Evolutionary conservation across 2,113 vertebrate species (phyloP), one percentile per base, ranked within the genome.

Genomic region (Strix uralensis): DNA sequence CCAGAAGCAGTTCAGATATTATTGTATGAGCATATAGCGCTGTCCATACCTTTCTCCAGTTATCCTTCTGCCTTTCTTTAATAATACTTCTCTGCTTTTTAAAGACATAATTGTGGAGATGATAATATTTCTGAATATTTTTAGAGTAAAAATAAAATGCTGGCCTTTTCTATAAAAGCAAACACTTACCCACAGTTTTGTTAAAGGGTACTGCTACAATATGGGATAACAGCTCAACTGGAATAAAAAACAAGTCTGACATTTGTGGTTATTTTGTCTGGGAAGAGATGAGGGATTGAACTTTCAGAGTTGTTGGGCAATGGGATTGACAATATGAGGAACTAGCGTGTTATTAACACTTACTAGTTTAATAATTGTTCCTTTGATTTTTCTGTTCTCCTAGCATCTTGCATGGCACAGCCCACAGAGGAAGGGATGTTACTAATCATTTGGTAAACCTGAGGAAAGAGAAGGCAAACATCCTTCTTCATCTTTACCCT

Each of bases 311-410:
- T 89, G 52, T 10, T 91, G 52, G 62, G 38, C 13, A 63, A 0
- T 70, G 59, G 17, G 72, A 38, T 86, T 59, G 61, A 63, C 88
- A 91, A 75, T 74, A 47, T 5, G 40, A 90, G 26, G 17, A 85
- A 18, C 9, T 55, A 59, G 32, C 0, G 0, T 32, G 94, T 86
- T 54, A 27, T 73, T 81, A 85, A 46, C 36, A 10, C 42, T 81
- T 79, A 32, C 0, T 61, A 71, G 52, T 49, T 86, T 79, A 94
- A 54, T 96, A 75, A 80, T 67, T 91, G 22, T 86, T 92, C 27
- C 40, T 96, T 91, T 89, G n/a, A 38, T 95, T 96, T 97, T 65
- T 95, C 73, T 97, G 32, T 95, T 94, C 34, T 96, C 62, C 47
- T 92, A 96, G 97, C 51, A 17, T 80, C 59, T 94, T 91, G 55